Evolutionary conservation across 2,888 invertebrate genomes (phyloP).

Genomic region (Flexamia atlantica): DNA sequence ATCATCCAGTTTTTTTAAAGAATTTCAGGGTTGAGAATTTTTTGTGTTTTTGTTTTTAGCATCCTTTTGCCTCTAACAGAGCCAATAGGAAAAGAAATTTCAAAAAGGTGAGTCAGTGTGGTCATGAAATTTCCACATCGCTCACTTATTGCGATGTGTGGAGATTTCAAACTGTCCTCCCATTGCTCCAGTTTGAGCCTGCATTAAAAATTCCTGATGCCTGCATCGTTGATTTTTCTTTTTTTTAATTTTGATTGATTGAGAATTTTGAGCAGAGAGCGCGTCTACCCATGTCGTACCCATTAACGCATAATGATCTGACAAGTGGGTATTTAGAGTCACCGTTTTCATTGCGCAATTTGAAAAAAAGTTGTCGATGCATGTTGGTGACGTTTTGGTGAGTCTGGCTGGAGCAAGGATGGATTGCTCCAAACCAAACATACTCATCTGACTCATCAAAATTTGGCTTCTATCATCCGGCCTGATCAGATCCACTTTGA

Average conservation of each 20-base stretch:
- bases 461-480: no score
- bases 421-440: no score
- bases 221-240: no score
- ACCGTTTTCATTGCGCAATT: background rate
- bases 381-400: background rate
- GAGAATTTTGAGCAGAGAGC: no score
- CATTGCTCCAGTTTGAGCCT: no score
- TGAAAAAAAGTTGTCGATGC: slow-evolving; percentile 12
- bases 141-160: background rate
- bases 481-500: no score
- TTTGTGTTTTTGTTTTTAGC: no score
- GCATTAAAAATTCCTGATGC: no score
- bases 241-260: no score
- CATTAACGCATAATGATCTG: no score
- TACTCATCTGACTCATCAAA: no score
- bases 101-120: slow-evolving; percentile 2
- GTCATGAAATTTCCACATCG: background rate
- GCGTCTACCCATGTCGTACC: no score
- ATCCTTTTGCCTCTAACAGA: background rate
- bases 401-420: background rate
- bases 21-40: background rate
- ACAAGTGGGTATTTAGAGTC: background rate
- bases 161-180: background rate
- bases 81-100: background rate
- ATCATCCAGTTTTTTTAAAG: background rate